Conservation (phyloP, 1,140 invertebrate genomes). For the Drosophila tristis region DNA sequence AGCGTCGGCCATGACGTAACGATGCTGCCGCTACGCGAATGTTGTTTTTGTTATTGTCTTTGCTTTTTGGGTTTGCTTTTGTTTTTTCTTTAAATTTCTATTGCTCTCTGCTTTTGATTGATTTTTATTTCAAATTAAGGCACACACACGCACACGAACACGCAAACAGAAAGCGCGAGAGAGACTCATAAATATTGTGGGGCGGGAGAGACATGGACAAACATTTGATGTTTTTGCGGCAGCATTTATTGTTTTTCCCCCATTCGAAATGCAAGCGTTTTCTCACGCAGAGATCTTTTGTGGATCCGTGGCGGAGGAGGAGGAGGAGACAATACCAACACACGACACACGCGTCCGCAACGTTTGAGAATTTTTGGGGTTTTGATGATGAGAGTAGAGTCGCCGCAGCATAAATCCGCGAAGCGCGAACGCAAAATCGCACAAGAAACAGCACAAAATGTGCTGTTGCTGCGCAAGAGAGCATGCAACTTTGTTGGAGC, state of each 20-base stretch:
- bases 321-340: constrained; percentile 7
- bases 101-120: constrained; percentile 12
- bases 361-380: constrained; percentile 26
- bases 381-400: constrained; percentile 7
- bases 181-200: too few species aligned
- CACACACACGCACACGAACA: constrained; percentile 11
- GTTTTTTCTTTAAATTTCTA: constrained; percentile 34
- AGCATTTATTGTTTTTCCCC: constrained; percentile 5
- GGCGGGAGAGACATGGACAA: background rate
- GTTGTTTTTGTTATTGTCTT: constrained; percentile 18
- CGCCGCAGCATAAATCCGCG: constrained; percentile 3
- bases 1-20: constrained; percentile 48
- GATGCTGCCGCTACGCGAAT: background rate
- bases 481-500: background rate
- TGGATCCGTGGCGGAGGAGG: background rate
- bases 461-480: constrained; percentile 25
- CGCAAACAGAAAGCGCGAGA: too few species aligned
- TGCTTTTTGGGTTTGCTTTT: constrained; percentile 7
- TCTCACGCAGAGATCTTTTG: too few species aligned
- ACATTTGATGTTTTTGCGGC: constrained; percentile 8
- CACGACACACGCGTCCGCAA: constrained; percentile 35
- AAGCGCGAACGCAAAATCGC: background rate
- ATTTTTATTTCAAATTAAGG: constrained; percentile 28
- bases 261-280: background rate
- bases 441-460: constrained; percentile 10